These are phyloP conservation scores for Hiodon tergisus DNA, from an alignment of 2,113 vertebrate species.

Conservation along the genomic window DNA sequence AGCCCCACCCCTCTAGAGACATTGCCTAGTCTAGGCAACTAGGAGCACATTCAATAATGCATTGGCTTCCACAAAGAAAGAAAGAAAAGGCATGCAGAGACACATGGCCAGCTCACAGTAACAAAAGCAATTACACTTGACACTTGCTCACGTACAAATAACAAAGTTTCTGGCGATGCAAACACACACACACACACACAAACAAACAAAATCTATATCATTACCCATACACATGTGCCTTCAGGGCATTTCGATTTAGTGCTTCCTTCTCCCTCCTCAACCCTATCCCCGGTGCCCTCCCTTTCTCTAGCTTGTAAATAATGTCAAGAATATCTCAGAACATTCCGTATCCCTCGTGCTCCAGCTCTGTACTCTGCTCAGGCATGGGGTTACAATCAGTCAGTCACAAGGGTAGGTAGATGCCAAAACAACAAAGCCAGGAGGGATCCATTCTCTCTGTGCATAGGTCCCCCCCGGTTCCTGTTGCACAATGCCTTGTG, in stretches of 20 bases:
- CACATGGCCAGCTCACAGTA: too few species aligned
- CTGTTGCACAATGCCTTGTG: slow-evolving; percentile 18
- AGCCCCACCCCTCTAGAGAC: too few species aligned
- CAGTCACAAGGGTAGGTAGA: slow-evolving; percentile 25
- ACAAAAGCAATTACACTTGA: too few species aligned
- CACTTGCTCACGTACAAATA: too few species aligned
- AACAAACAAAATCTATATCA: too few species aligned
- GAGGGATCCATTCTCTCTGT: neutral
- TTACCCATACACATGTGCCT: neutral
- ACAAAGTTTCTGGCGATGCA: too few species aligned
- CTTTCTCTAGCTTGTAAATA: slow-evolving; percentile 27
- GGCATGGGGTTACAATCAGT: slow-evolving; percentile 24
- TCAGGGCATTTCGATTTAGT: slow-evolving; percentile 1
- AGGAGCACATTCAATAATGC: too few species aligned
- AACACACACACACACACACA: too few species aligned
- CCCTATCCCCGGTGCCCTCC: slow-evolving; percentile 5
- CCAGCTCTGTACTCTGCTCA: slow-evolving; percentile 1
- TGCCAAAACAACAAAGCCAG: slow-evolving; percentile 21
- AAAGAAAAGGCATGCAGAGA: too few species aligned
- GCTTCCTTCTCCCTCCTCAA: neutral
- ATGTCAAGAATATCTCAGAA: slow-evolving; percentile 27
- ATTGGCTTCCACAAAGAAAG: too few species aligned
- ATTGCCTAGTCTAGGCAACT: too few species aligned
- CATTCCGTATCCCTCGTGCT: slow-evolving; percentile 25
- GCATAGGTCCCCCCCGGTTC: neutral